phyloP scores from a whole-genome alignment of 2,797 vertebrate species.

The Enteromius radiatus region DNA sequence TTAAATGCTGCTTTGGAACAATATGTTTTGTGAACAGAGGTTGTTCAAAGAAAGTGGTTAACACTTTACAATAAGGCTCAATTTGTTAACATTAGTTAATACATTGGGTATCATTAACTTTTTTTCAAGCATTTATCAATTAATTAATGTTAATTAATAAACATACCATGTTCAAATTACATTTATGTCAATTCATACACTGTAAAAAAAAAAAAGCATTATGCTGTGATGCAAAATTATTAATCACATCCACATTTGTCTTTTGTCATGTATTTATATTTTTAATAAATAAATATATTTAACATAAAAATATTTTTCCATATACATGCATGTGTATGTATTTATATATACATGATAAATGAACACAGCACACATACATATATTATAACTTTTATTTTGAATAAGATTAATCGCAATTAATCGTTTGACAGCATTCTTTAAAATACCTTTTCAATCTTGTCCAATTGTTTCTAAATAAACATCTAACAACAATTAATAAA shows the following conservation, averaged over 20 bases:
- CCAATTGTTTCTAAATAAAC: background rate
- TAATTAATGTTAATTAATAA: background rate
- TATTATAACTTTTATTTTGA: too few species aligned
- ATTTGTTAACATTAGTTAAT: background rate
- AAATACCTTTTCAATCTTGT: background rate
- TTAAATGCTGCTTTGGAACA: slow-evolving; percentile 19
- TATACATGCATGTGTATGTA: too few species aligned
- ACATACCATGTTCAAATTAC: background rate
- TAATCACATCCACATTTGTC: too few species aligned
- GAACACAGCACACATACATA: too few species aligned
- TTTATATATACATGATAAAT: too few species aligned
- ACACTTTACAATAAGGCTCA: background rate
- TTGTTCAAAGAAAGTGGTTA: background rate
- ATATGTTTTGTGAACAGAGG: slow-evolving; percentile 5
- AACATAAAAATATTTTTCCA: too few species aligned
- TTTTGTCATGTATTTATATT: too few species aligned
- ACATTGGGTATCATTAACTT: background rate
- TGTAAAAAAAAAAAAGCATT: too few species aligned
- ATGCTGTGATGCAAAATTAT: too few species aligned
- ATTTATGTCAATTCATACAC: background rate
- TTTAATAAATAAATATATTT: too few species aligned
- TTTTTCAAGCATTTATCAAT: background rate
- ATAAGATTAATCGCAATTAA: too few species aligned
- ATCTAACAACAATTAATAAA: background rate
- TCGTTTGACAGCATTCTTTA: background rate